Percentiles rank a stretch among this genome's conserved stretches.
phyloP scores from a whole-genome alignment of 2,888 invertebrate genomes.

The Adela reaumurella region DNA sequence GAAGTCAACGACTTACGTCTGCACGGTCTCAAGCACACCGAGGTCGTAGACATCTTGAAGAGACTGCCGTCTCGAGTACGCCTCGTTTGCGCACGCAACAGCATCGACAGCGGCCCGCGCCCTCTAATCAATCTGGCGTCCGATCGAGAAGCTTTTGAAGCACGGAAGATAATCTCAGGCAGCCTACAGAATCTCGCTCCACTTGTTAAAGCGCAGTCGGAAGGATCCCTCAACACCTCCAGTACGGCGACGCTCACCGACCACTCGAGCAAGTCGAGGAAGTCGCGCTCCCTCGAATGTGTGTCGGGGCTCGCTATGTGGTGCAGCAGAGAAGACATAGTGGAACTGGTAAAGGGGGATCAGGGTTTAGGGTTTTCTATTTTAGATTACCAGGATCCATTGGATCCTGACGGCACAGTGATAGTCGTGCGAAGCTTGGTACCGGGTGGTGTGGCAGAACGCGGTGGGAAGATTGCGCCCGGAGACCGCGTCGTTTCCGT shows the following conservation, averaged over 20 bases:
- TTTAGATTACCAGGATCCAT: slow-evolving; percentile 95
- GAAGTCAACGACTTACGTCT: slow-evolving; percentile 93
- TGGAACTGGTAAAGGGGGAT: slow-evolving; percentile 90
- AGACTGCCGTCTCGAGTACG: slow-evolving; percentile 88
- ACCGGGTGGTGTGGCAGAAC: slow-evolving; percentile 96
- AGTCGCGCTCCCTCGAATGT: slow-evolving; percentile 92
- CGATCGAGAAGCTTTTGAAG: slow-evolving; percentile 76
- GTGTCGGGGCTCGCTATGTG: slow-evolving; percentile 95
- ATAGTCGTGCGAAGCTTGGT: slow-evolving; percentile 97
- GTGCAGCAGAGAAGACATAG: slow-evolving; percentile 89
- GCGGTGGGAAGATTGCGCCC: slow-evolving; percentile 90
- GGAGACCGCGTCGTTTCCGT: slow-evolving; percentile 93
- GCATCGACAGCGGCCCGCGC: slow-evolving; percentile 62
- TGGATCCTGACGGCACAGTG: slow-evolving; percentile 91
- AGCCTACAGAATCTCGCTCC: slow-evolving; percentile 79
- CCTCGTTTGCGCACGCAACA: slow-evolving; percentile 82
- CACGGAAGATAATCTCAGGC: slow-evolving; percentile 79
- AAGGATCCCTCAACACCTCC: slow-evolving; percentile 86
- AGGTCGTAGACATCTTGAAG: slow-evolving; percentile 93
- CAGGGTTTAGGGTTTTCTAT: slow-evolving; percentile 98
- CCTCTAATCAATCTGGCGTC: slow-evolving; percentile 75
- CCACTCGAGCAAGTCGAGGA: slow-evolving; percentile 63
- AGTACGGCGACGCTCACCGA: slow-evolving; percentile 78
- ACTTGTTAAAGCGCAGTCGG: slow-evolving; percentile 91
- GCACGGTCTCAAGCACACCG: slow-evolving; percentile 91